Evolutionary conservation across 2,888 invertebrate species (phyloP), one percentile per base, ranked within the genome.

Genomic region (Lymantria dispar): DNA sequence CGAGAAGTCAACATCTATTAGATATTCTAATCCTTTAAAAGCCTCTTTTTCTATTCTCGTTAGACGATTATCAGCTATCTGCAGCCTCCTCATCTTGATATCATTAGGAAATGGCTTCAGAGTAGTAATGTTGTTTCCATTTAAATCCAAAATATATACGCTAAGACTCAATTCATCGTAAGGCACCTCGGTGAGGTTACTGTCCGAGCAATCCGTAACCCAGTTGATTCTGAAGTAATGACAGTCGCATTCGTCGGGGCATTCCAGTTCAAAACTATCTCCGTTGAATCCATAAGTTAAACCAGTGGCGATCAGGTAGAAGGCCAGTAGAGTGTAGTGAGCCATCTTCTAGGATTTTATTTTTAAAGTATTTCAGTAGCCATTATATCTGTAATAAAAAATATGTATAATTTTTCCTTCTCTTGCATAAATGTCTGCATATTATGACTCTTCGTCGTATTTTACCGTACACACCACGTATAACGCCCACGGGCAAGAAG

Each of bases 191-290:
- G 95, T 95, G 50, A 95, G 90, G 80, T 95, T 95, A 82, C 94
- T 95, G 69, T 95, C 94, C 0, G 95, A 95, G 69, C 95, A 95
- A 72, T 95, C 95, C 1, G 95, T 95, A 68, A 95, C 95, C 95
- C 95, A 95, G 84, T 95, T 95, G 70, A 95, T 93, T 55, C 95
- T 92, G 82, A 94, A 95, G 82, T 95, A 95, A 86, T 95, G 94
- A 71, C 95, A 95, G 72, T 95, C 94, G 74, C 95, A 95, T 65
- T 95, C 95, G 60, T 94, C 94, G 0, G 95, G 95, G 64, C 95
- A 95, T 73, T 94, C 94, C 70, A 94, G 81, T 68, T 95, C 94
- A 60, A 93, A 92, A 68, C 93, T 88, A 66, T 94, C 94, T 47
- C 94, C 94, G 66, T 94, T 94, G 66, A 93, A 92, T 12, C 81